Percentiles rank a stretch among this genome's conserved stretches.
These are phyloP conservation scores for Miniopterus natalensis DNA, from an alignment of 2,113 vertebrate species.

Conservation along the genomic window DNA sequence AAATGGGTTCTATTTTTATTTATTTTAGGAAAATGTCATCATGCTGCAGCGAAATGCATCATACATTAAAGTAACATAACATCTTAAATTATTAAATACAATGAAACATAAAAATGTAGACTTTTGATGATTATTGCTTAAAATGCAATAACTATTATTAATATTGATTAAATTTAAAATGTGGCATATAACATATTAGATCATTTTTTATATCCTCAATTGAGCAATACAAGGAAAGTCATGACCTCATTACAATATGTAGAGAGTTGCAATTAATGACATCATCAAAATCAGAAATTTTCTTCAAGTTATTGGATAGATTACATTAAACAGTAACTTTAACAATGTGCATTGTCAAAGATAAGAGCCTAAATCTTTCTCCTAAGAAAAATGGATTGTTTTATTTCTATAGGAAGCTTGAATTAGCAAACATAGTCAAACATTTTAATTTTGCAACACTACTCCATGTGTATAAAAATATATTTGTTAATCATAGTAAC, in stretches of 20 bases:
- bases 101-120: neutral
- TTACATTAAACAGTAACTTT: neutral
- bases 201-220: neutral
- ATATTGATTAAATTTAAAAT: conserved; percentile 11
- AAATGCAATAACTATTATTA: neutral
- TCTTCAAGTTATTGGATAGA: neutral
- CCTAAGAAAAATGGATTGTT: neutral
- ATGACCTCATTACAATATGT: neutral
- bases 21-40: neutral
- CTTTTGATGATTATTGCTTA: neutral
- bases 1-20: neutral
- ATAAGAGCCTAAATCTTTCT: neutral
- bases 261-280: neutral
- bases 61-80: neutral
- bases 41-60: neutral
- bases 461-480: neutral
- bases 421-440: conserved; percentile 24
- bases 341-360: neutral
- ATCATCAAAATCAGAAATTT: neutral
- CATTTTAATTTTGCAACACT: neutral
- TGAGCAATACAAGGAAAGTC: neutral
- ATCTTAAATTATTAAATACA: neutral
- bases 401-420: neutral
- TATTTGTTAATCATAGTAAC: neutral
- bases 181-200: neutral